phyloP scores from a whole-genome alignment of 2,113 vertebrate genomes.

The Rattus norvegicus region GRCr8 NC_086024.1:76669001-76669500 shows the following conservation, averaged over 20 bases:
- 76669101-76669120: neutral
- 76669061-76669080: neutral
- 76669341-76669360: neutral
- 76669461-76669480: neutral
- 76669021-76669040: neutral
- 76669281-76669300: neutral
- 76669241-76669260: neutral
- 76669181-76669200: conserved; percentile 13
- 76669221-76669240: neutral
- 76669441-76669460: neutral
- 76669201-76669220: neutral
- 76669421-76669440: neutral
- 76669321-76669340: neutral
- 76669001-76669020: conserved; percentile 15
- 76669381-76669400: neutral
- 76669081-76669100: conserved; percentile 15
- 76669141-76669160: neutral
- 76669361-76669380: neutral
- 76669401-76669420: neutral
- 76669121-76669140: too few species aligned
- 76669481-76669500: neutral
- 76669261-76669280: neutral
- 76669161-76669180: neutral
- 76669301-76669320: neutral
- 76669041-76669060: neutral